Conservation (phyloP, 2,113 vertebrate genomes). For the Siniperca chuatsi region DNA sequence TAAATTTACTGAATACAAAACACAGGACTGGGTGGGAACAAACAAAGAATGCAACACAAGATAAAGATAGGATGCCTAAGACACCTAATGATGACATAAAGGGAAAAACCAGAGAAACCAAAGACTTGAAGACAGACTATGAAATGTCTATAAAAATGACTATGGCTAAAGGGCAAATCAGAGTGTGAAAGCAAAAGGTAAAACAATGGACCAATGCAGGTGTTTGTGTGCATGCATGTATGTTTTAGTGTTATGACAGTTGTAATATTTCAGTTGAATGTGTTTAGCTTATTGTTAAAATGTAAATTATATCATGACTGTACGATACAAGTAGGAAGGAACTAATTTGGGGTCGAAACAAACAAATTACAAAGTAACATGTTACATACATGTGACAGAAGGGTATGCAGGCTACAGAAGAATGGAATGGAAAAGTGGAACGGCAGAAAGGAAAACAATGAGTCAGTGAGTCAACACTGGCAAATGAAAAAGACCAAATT, state of each 20-base stretch:
- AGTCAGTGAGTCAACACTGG: not conserved
- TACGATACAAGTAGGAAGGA: not conserved
- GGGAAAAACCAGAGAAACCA: not conserved
- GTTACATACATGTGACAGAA: not conserved
- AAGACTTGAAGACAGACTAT: not conserved
- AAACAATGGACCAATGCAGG: not conserved
- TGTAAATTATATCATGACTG: not conserved
- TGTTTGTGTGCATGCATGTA: slow-evolving; percentile 14
- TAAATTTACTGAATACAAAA: not conserved
- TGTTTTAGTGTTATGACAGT: not conserved
- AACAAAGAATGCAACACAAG: not conserved
- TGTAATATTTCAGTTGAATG: not conserved
- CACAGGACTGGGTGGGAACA: not conserved
- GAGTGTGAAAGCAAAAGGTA: not conserved
- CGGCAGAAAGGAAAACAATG: not conserved
- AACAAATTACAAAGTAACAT: not conserved
- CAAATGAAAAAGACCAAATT: not conserved
- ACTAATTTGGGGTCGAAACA: not conserved
- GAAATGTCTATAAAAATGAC: not conserved
- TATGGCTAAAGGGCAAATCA: not conserved
- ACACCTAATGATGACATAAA: not conserved
- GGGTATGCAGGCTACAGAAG: not conserved
- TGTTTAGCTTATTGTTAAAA: not conserved
- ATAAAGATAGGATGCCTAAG: not conserved
- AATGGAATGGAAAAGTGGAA: not conserved